These are phyloP conservation scores for Corythornis leucogaster DNA, from an alignment of 2,797 vertebrate species.

Conservation along the genomic window DNA sequence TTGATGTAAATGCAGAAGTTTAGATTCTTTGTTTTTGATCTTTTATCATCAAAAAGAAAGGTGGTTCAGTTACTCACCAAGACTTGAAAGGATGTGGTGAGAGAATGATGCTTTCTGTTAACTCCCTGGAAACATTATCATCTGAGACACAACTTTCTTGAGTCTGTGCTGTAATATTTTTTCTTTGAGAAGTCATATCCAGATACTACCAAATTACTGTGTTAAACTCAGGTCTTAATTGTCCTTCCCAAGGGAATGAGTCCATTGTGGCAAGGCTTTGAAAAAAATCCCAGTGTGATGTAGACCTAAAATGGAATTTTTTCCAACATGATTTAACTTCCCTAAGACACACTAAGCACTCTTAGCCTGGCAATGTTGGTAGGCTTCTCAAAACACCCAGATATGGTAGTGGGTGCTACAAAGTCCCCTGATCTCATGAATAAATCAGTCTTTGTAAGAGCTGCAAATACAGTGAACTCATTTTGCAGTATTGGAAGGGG, in stretches of 20 bases:
- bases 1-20: background rate
- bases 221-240: background rate
- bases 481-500: background rate
- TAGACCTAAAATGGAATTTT: background rate
- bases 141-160: background rate
- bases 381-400: background rate
- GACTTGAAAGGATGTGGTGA: background rate
- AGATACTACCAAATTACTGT: background rate
- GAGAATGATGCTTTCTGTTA: background rate
- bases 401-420: background rate
- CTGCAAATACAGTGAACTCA: background rate
- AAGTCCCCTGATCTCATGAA: background rate
- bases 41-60: background rate
- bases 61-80: background rate
- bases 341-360: accelerated
- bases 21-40: background rate
- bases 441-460: background rate
- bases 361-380: background rate
- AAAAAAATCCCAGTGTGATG: background rate
- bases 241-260: background rate
- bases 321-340: background rate
- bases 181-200: background rate
- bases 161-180: background rate
- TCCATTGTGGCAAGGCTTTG: background rate
- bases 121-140: background rate